Base-by-base conservation (phyloP, 2,797 vertebrate genomes). In the Myotis planiceps region DNA sequence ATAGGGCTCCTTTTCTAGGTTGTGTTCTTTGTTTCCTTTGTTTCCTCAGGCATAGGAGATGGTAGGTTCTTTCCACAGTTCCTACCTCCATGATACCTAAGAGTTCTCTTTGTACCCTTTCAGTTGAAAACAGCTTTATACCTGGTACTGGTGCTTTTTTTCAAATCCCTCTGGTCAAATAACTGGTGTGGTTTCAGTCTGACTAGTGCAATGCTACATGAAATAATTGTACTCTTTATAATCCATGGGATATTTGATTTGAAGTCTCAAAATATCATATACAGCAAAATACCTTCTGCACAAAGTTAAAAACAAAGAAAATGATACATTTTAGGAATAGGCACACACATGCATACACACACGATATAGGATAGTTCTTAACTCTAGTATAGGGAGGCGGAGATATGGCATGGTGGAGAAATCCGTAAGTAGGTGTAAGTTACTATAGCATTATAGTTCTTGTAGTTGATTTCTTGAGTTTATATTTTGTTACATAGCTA, bases 301-400 rank as follows among this genome's bases (percentile, higher is more conserved):
- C 0, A 29, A 86, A 49, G 76, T 78, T 95, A 80, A 72, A 86
- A 78, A 53, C 76, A 88, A 88, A 51, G 34, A 72, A 78, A 93
- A 60, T 3, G 9, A 45, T 49, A 32, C 45, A 13, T 63, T 84
- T 83, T 85, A 81, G 19, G 34, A 82, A 63, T 19, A 75, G 15
- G 27, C 15, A 39, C 5, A 34, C 8, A 34, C 29, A 79, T n/a
- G 15, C 34, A 79, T 7, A 63, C 34, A 42, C 32, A 76, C 7
- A 37, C 25, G 1, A 32, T 32, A 60, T 25, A 65, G 23, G 58
- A 34, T 14, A 37, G 53, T 32, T 29, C 71, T 39, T 86, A 45
- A 12, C 27, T 82, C 63, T 72, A 27, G 27, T 65, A 37, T 15
- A 69, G 23, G 1, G 14, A 71, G 10, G 27, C 9, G 39, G 58